Percentiles rank a stretch among this genome's conserved stretches.
These are phyloP conservation scores for Porites lobata DNA, from an alignment of 92 coral and sea anemone species.

Conservation along the genomic window DNA sequence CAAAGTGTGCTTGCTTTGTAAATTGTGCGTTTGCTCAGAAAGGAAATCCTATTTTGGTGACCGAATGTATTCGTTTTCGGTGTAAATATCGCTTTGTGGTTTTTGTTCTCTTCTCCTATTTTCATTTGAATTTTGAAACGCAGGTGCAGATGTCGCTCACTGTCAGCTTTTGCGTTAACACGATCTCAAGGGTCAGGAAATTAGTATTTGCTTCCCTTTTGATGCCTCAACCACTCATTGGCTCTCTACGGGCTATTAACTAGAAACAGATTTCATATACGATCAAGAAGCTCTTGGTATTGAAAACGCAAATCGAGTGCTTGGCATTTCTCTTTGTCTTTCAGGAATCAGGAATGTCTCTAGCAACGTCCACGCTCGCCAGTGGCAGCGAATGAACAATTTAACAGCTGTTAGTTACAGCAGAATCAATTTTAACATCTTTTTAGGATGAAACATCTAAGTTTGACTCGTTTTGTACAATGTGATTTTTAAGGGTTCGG, in stretches of 20 bases:
- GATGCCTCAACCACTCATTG: background rate
- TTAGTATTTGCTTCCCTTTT: background rate
- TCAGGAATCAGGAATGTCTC: background rate
- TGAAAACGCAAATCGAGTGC: background rate
- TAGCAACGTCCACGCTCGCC: background rate
- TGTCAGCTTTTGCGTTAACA: background rate
- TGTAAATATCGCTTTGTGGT: too few relatives aligned
- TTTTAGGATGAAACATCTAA: background rate
- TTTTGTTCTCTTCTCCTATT: background rate
- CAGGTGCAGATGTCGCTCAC: background rate
- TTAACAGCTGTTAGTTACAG: background rate
- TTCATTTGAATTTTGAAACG: background rate
- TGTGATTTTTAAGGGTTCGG: too few relatives aligned
- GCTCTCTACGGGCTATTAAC: background rate
- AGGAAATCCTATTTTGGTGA: too few relatives aligned
- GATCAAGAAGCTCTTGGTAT: background rate
- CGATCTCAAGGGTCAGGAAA: slow-evolving; percentile 16
- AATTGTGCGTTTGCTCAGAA: too few relatives aligned
- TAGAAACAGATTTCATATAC: background rate
- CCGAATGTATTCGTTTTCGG: too few relatives aligned
- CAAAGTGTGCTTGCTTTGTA: too few relatives aligned
- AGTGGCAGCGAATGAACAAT: background rate
- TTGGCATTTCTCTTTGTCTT: background rate
- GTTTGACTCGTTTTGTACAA: background rate
- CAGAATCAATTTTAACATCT: background rate